phyloP scores from a whole-genome alignment of 2,888 invertebrate species.

The Acanthacorydalis orientalis region DNA sequence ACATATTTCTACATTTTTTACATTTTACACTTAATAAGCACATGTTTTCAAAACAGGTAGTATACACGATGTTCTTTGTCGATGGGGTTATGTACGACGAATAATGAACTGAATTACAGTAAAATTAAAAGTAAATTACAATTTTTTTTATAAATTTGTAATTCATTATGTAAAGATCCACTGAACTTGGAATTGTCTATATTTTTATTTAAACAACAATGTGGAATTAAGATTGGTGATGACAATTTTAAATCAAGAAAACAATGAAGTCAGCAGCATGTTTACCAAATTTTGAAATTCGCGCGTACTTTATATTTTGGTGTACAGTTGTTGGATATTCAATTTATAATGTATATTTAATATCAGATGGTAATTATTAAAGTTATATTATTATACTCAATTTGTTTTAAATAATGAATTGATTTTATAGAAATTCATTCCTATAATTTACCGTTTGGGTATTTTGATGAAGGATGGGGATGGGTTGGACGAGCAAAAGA shows the following conservation, averaged over 20 bases:
- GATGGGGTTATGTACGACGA: too few relatives aligned
- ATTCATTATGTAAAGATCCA: background rate
- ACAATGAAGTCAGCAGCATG: constrained; percentile 4
- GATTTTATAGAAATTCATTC: constrained; percentile 22
- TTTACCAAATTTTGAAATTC: constrained; percentile 21
- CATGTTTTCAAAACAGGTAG: background rate
- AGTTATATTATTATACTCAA: background rate
- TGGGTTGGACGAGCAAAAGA: constrained; percentile 40
- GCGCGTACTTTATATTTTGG: constrained; percentile 35
- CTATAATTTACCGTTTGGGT: constrained; percentile 27
- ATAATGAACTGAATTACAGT: too few relatives aligned
- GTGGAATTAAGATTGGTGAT: background rate
- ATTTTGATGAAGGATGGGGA: constrained; percentile 39
- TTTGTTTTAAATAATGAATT: constrained; percentile 6
- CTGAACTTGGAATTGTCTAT: background rate
- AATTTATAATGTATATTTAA: constrained; percentile 32
- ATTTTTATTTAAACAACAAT: background rate
- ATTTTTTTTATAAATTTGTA: background rate
- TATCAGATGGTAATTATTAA: constrained; percentile 31
- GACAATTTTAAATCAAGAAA: background rate
- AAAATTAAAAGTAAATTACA: background rate
- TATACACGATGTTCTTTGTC: background rate
- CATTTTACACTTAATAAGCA: constrained; percentile 10
- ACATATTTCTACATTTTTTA: constrained; percentile 12
- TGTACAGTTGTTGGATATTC: constrained; percentile 34